Conservation (phyloP, 1,140 invertebrate species). For the Heliconius hewitsoni region DNA sequence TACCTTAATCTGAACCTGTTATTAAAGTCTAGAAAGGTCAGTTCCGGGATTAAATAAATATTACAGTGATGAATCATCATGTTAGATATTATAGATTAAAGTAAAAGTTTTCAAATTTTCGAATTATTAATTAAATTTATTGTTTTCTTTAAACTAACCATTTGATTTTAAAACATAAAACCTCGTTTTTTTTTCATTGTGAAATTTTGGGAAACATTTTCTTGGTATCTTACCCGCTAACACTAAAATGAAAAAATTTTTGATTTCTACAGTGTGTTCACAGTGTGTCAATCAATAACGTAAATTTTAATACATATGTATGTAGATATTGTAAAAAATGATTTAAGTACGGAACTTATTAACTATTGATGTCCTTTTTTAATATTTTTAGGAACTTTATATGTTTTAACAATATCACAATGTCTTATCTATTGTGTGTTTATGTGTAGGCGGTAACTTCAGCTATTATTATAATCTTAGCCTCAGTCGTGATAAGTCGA, state of each 20-base stretch:
- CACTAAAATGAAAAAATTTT: too few relatives aligned
- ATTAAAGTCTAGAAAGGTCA: conserved; percentile 3
- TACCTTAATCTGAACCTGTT: neutral
- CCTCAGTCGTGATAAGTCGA: conserved; percentile 55
- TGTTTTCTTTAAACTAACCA: too few relatives aligned
- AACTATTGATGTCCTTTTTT: too few relatives aligned
- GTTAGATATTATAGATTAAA: neutral
- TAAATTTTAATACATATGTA: too few relatives aligned
- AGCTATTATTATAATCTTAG: neutral
- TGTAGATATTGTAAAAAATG: neutral
- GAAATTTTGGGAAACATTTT: too few relatives aligned
- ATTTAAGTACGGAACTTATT: neutral
- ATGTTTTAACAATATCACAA: neutral
- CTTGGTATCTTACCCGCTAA: too few relatives aligned
- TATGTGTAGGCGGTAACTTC: neutral
- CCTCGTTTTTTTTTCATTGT: too few relatives aligned
- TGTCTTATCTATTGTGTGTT: neutral
- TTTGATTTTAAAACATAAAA: too few relatives aligned
- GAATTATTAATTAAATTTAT: too few relatives aligned
- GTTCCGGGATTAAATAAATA: conserved; percentile 8
- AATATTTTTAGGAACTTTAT: too few relatives aligned
- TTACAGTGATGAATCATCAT: neutral
- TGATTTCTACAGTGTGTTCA: too few relatives aligned
- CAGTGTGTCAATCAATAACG: too few relatives aligned
- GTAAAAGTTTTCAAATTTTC: neutral